Evolutionary conservation across 1,140 invertebrate species (phyloP).

Genomic region (Conus betulinus): DNA sequence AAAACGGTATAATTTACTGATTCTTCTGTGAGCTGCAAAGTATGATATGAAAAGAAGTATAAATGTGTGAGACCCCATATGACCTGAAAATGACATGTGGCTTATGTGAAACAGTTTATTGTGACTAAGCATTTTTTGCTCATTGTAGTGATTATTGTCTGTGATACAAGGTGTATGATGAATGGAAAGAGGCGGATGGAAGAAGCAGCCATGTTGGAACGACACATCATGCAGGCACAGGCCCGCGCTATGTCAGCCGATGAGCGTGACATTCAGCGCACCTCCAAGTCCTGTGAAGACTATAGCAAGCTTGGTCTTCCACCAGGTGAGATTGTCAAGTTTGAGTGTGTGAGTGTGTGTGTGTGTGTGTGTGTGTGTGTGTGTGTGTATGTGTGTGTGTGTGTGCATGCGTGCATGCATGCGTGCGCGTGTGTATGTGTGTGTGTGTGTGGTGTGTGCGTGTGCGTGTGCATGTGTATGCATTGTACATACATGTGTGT

Average conservation of each 20-base stretch:
- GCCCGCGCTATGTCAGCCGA: slow-evolving; percentile 74
- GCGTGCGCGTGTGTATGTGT: neutral
- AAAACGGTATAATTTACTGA: no score
- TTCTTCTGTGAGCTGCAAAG: no score
- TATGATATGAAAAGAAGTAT: no score
- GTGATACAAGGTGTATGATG: slow-evolving; percentile 64
- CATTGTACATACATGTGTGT: no score
- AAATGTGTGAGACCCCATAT: no score
- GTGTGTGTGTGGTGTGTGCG: no score
- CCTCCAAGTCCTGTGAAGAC: slow-evolving; percentile 60
- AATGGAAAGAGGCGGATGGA: slow-evolving; percentile 70
- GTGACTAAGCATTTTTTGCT: neutral
- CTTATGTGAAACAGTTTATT: no score
- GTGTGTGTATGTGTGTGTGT: neutral
- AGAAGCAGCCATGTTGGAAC: slow-evolving; percentile 73
- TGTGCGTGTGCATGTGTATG: no score
- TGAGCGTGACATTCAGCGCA: slow-evolving; percentile 68
- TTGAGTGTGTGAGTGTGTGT: neutral
- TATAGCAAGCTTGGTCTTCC: slow-evolving; percentile 69
- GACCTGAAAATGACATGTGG: no score
- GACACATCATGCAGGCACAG: slow-evolving; percentile 75
- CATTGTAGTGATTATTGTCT: neutral
- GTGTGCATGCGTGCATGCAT: neutral
- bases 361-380: neutral
- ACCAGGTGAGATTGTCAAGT: slow-evolving; percentile 57